These are phyloP conservation scores for Hephaestus fuliginosus DNA, from an alignment of 2,797 vertebrate genomes.

Conservation along the genomic window DNA sequence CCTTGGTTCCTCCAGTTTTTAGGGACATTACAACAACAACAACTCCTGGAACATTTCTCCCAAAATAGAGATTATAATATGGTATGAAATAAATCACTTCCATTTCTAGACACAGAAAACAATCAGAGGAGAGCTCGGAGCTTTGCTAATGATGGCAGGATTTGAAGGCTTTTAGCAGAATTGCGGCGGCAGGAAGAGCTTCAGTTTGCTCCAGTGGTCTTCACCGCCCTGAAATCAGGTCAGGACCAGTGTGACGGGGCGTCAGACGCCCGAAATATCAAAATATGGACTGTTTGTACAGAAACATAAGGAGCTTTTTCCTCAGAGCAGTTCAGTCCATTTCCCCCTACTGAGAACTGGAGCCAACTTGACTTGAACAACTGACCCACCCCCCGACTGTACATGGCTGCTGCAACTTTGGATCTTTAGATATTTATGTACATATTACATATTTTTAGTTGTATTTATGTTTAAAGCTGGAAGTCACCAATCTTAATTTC, in stretches of 20 bases:
- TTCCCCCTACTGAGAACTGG: too few species aligned
- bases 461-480: too few species aligned
- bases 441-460: too few species aligned
- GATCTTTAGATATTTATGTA: too few species aligned
- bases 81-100: constrained; percentile 37
- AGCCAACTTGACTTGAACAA: too few species aligned
- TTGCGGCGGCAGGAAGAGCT: constrained; percentile 59
- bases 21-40: background rate
- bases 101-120: constrained; percentile 40
- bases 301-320: too few species aligned
- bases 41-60: constrained; percentile 20
- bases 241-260: constrained; percentile 1
- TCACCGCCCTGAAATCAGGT: constrained; percentile 7
- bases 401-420: too few species aligned
- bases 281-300: too few species aligned
- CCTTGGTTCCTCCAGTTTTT: background rate
- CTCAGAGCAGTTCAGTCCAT: too few species aligned
- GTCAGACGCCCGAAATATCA: background rate
- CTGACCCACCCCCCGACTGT: too few species aligned
- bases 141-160: constrained; percentile 55
- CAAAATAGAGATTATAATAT: constrained; percentile 22
- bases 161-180: constrained; percentile 73
- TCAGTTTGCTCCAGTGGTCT: constrained; percentile 55
- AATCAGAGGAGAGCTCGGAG: constrained; percentile 59
- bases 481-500: too few species aligned